phyloP scores from a whole-genome alignment of 2,113 vertebrate species.

The Calyptommatus sinebrachiatus region DNA sequence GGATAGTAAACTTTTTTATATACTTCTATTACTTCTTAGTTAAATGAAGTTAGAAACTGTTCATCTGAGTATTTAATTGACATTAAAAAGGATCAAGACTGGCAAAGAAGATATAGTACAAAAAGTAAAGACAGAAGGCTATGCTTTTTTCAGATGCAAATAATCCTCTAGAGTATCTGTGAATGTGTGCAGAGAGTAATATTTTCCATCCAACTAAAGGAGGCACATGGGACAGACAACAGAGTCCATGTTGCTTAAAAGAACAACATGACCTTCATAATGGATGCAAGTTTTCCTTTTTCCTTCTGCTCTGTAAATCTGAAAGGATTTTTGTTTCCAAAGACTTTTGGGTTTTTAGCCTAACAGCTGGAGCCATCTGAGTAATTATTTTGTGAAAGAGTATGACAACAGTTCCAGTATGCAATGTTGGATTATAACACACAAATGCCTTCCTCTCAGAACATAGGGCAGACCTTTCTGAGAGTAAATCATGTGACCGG shows the following conservation, averaged over 20 bases:
- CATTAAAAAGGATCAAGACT: constrained; percentile 17
- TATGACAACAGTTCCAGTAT: background rate
- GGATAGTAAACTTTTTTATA: too few species aligned
- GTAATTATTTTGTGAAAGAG: constrained; percentile 20
- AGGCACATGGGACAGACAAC: constrained; percentile 20
- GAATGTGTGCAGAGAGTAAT: background rate
- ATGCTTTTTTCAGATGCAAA: background rate
- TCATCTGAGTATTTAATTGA: constrained; percentile 11
- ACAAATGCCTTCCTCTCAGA: background rate
- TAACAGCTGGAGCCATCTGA: constrained; percentile 40
- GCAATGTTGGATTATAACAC: background rate
- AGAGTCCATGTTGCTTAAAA: constrained; percentile 32
- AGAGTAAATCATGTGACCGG: background rate
- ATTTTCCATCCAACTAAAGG: constrained; percentile 13
- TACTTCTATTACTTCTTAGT: background rate
- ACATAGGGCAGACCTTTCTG: background rate
- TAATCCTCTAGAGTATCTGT: constrained; percentile 18
- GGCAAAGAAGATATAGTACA: background rate
- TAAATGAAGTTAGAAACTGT: constrained; percentile 19
- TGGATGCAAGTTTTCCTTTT: constrained; percentile 10
- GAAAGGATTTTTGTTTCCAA: constrained; percentile 36
- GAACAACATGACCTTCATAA: constrained; percentile 47
- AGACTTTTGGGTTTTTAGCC: constrained; percentile 21
- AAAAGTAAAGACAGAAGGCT: constrained; percentile 11
- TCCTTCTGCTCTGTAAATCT: constrained; percentile 20